phyloP scores from a whole-genome alignment of 1,140 invertebrate species.

The Telenomus remus region DNA sequence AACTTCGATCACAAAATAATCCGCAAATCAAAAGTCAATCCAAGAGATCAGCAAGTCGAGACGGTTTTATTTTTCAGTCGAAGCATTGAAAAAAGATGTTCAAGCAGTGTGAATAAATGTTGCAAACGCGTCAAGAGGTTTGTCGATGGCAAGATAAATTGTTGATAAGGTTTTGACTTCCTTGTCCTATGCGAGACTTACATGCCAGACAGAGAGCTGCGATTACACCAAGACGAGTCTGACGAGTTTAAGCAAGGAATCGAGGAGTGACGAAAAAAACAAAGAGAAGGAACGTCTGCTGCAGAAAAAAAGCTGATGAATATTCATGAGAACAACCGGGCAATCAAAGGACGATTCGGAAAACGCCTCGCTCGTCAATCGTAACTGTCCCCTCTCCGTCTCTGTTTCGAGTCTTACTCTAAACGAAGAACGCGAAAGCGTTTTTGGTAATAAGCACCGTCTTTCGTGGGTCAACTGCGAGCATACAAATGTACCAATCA shows the following conservation, averaged over 20 bases:
- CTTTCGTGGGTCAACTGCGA: slow-evolving; percentile 13
- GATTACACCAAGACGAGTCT: too few relatives aligned
- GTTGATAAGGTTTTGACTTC: not conserved
- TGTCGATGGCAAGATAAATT: slow-evolving; percentile 1
- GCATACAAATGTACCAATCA: slow-evolving; percentile 36
- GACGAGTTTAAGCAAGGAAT: too few relatives aligned
- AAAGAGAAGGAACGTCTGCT: too few relatives aligned
- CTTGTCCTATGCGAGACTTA: too few relatives aligned
- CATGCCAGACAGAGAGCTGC: too few relatives aligned
- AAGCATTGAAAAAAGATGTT: too few relatives aligned
- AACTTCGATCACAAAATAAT: not conserved
- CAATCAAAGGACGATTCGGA: slow-evolving; percentile 1
- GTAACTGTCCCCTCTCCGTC: too few relatives aligned
- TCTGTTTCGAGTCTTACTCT: too few relatives aligned
- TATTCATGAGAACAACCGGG: slow-evolving; percentile 1
- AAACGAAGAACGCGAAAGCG: too few relatives aligned
- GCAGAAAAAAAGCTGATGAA: not conserved
- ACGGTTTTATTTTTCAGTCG: too few relatives aligned
- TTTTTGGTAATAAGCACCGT: not conserved
- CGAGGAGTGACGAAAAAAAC: not conserved
- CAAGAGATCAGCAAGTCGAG: too few relatives aligned
- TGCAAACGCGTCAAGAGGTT: not conserved
- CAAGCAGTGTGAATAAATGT: too few relatives aligned
- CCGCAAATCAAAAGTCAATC: not conserved
- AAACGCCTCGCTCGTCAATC: slow-evolving; percentile 1